Conservation (phyloP, 2,797 vertebrate species). For the Adrianichthys oophorus region DNA sequence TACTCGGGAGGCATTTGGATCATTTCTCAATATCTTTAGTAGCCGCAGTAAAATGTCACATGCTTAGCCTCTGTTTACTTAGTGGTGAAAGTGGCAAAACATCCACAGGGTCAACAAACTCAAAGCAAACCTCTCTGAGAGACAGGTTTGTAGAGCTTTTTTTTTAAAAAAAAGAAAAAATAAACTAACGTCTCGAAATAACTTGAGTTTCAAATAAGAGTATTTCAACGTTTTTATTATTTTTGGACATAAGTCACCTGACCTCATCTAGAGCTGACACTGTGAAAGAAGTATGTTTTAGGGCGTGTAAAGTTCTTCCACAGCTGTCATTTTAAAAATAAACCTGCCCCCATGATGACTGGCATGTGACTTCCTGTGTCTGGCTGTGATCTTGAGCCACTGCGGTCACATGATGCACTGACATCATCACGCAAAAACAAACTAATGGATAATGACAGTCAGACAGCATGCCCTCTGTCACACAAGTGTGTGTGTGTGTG, state of each 20-base stretch:
- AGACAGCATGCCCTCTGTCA: not conserved
- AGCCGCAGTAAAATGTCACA: slow-evolving; percentile 31
- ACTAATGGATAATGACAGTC: slow-evolving; percentile 40
- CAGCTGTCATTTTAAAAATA: slow-evolving; percentile 69
- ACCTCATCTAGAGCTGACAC: not conserved
- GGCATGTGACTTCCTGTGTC: slow-evolving; percentile 78
- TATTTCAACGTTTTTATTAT: too few relatives aligned
- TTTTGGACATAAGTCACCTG: too few relatives aligned
- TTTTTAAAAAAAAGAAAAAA: too few relatives aligned
- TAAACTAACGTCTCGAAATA: too few relatives aligned
- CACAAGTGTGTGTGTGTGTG: not conserved
- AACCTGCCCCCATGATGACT: slow-evolving; percentile 64
- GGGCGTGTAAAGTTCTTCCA: slow-evolving; percentile 42
- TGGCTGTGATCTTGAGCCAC: slow-evolving; percentile 56
- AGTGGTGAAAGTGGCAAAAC: slow-evolving; percentile 41
- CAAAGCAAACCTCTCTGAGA: slow-evolving; percentile 33
- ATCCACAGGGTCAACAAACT: slow-evolving; percentile 46
- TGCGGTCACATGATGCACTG: slow-evolving; percentile 68
- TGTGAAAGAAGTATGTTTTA: not conserved
- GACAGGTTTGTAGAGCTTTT: not conserved
- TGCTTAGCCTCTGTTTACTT: slow-evolving; percentile 39
- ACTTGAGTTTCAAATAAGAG: too few relatives aligned
- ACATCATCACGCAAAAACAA: slow-evolving; percentile 44
- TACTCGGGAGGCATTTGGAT: slow-evolving; percentile 34
- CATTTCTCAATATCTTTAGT: slow-evolving; percentile 15